A percentile compares a stretch with the other conserved stretches of the same genome.
These are phyloP conservation scores for Lasioglossum villosulum DNA, from an alignment of 2,888 invertebrate species.

Conservation along the genomic window DNA sequence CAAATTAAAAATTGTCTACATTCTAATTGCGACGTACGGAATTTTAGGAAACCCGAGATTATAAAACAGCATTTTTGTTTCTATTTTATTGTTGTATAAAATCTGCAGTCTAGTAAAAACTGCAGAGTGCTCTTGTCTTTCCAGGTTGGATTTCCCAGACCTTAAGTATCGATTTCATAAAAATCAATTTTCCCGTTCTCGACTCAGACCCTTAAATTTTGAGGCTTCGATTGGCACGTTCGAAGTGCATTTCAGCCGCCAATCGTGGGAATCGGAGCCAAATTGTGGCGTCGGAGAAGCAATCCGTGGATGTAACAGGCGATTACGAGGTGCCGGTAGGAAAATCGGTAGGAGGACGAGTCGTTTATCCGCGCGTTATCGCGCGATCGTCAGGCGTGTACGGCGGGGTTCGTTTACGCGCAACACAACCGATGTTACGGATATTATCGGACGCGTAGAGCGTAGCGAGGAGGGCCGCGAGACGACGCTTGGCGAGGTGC, in stretches of 20 bases:
- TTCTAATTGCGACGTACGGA: too few relatives aligned
- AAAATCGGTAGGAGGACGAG: neutral
- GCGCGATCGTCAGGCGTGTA: neutral
- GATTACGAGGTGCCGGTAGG: constrained; percentile 5
- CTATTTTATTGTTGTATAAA: too few relatives aligned
- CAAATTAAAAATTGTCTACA: too few relatives aligned
- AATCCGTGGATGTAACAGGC: constrained; percentile 1
- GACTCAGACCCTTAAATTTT: neutral
- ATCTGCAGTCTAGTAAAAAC: too few relatives aligned
- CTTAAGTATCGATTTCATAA: too few relatives aligned
- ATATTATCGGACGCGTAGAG: neutral
- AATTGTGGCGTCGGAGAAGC: neutral
- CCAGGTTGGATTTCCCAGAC: too few relatives aligned
- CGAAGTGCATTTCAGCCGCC: neutral
- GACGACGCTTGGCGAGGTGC: neutral
- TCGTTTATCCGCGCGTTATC: constrained; percentile 6
- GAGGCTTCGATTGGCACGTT: neutral
- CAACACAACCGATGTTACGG: neutral
- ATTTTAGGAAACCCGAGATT: too few relatives aligned
- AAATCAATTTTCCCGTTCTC: too few relatives aligned
- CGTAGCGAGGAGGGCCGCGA: neutral
- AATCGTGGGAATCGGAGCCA: neutral
- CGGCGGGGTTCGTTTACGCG: constrained; percentile 1
- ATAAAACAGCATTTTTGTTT: too few relatives aligned
- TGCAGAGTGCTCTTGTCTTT: too few relatives aligned